Evolutionary conservation across 2,797 vertebrate genomes (phyloP).

Genomic region (Pipistrellus kuhlii): DNA sequence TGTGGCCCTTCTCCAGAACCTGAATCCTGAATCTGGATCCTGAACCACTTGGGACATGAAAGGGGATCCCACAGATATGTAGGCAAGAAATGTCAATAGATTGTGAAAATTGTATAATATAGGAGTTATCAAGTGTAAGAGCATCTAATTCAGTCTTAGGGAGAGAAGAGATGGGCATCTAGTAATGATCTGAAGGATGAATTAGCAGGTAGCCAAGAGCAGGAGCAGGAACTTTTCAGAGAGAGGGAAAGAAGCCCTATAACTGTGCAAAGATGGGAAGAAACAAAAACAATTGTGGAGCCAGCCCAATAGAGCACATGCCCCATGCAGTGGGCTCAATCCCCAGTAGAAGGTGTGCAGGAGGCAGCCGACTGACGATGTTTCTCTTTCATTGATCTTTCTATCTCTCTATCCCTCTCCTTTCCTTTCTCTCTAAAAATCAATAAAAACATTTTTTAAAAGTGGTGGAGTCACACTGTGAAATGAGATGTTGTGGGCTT

Average conservation of each 20-base stretch:
- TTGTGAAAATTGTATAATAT: not conserved
- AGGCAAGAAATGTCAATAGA: not conserved
- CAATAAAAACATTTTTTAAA: too few species aligned
- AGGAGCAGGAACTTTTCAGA: not conserved
- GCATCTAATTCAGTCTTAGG: not conserved
- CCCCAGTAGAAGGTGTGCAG: too few species aligned
- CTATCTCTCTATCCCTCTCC: too few species aligned
- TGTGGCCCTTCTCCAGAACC: too few species aligned
- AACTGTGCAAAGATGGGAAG: not conserved
- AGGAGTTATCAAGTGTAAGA: not conserved
- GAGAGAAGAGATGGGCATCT: too few species aligned
- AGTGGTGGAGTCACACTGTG: not conserved
- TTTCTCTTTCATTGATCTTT: too few species aligned
- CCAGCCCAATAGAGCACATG: too few species aligned
- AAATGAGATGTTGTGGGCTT: not conserved
- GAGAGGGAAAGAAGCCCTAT: not conserved
- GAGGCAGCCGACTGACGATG: too few species aligned
- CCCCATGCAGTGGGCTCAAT: too few species aligned
- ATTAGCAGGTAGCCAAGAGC: not conserved
- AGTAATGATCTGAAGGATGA: not conserved
- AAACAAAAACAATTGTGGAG: not conserved
- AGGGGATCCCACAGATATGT: not conserved
- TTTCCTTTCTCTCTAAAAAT: too few species aligned
- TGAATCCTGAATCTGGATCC: too few species aligned
- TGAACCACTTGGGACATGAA: too few species aligned